Evolutionary conservation across 2,113 vertebrate species (phyloP), one percentile per base, ranked within the genome.

Genomic region (Alethe diademata): DNA sequence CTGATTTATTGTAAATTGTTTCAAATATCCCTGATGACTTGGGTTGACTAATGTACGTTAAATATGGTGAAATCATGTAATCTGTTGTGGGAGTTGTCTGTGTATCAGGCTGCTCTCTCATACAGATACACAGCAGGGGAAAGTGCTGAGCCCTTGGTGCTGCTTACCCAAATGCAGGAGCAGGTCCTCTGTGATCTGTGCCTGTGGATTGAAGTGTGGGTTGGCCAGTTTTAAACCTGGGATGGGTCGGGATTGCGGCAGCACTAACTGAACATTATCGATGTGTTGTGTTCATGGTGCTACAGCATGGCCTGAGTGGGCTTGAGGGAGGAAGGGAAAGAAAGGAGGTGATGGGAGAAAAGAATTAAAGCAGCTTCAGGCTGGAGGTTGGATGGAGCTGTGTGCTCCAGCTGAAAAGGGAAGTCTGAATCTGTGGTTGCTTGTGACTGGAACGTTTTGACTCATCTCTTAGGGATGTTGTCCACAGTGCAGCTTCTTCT

Each of bases 41-140:
- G 35, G 33, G 29, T 92, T 96, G 94, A 62, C 93, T 93, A 88
- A 90, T 88, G 36, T 64, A 23, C 75, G 93, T 96, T 38, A 93
- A 92, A 86, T 88, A 48, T 94, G 92, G 78, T 28, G 67, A 95
- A 94, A 91, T 86, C 71, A 56, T 86, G 36, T 70, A 74, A 80
- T 92, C 67, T 88, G 33, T 36, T 15, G 14, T 71, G 82, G 79
- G 92, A 90, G 67, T 38, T 95, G 85, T 74, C 51, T 0, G 0
- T 78, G 60, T 31, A 28, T 67, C 78, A 74, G 78, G 45, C 88
- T 94, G 28, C 38, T 96, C 42, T 33, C 51, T 83, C 0, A 0
- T 64, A 64, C 67, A 78, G 64, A 66, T 0, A 62, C 54, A 56
- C 4, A 28, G 7, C n/a, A 15, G 60, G 51, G 72, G 82, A 88